Evolutionary conservation across 2,888 invertebrate genomes (phyloP).

Genomic region (Bembecia ichneumoniformis): DNA sequence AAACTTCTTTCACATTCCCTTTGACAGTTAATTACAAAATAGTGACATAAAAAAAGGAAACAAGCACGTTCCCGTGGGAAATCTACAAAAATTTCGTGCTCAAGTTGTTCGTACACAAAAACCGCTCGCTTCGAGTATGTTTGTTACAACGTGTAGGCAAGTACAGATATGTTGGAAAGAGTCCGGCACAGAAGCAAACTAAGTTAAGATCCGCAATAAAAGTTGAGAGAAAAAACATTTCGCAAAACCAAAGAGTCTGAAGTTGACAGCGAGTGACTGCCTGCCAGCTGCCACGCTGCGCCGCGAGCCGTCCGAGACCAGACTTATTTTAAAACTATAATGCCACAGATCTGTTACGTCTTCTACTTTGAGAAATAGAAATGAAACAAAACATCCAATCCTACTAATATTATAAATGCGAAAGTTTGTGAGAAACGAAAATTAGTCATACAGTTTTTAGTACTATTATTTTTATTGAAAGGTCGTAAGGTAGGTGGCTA

Average conservation of each 20-base stretch:
- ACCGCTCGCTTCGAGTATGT: background rate
- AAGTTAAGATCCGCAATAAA: background rate
- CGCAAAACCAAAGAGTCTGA: background rate
- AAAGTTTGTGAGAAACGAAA: too few species aligned
- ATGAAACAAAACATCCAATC: too few species aligned
- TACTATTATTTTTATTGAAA: too few species aligned
- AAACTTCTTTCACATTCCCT: too few species aligned
- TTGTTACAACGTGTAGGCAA: background rate
- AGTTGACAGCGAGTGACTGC: conserved; percentile 45
- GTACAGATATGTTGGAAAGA: background rate
- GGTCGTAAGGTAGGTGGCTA: too few species aligned
- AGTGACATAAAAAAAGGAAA: background rate
- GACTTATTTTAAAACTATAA: background rate
- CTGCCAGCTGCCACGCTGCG: background rate
- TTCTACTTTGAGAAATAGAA: background rate
- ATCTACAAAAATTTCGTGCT: background rate
- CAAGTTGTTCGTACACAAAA: background rate
- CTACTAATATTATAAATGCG: too few species aligned
- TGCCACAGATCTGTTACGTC: background rate
- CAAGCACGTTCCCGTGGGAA: background rate
- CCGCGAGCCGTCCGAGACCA: background rate
- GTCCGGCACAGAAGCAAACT: background rate
- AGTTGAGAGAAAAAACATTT: background rate
- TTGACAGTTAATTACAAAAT: too few species aligned
- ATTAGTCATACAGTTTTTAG: too few species aligned